Evolutionary conservation across 2,888 invertebrate species (phyloP), one percentile per base, ranked within the genome.

Genomic region (Rhingia campestris): DNA sequence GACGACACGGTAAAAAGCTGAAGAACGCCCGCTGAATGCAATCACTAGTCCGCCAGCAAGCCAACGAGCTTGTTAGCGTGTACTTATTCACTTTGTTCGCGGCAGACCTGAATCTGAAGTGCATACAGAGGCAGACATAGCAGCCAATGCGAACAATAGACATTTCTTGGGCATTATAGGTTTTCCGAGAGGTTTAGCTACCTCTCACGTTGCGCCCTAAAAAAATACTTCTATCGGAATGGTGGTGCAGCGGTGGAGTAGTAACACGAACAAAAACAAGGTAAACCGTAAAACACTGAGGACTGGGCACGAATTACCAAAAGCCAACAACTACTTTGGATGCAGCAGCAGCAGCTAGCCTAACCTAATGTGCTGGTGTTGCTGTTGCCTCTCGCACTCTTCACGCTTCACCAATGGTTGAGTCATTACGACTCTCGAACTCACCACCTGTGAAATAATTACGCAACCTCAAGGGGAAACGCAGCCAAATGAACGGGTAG

Each of bases 371-470:
- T 33, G 51, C n/a, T 12, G n/a, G 43, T 47, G 73, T 35, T 22
- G 14, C 64, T 47, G 47, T 3, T 64, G 12, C 59, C 69, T 74
- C 59, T 72, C 32, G 72, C 41, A 61, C 82, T 22, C 22, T 82
- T 79, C 73, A 79, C 82, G 73, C 82, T 79, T 67, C 79, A 74
- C 51, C 64, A 64, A 45, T 53, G 53, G 67, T 73, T 74, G 74
- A 84, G 73, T 79, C 79, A 84, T 69, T 69, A 43, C 67, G 72
- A 81, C 53, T 58, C 53, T 58, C 43, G 49, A 63, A 72, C 35
- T 74, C 73, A 82, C 77, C 82, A 84, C 82, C 82, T 84, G 82
- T 84, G 79, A 74, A 79, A 69, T 53, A 41, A 47, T 79, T 84
- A 84, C 79, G 74, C 73, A 84, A 82, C 64, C 77, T 73, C 56